Percentiles rank a stretch among this genome's conserved stretches.
Evolutionary conservation across 2,888 invertebrate species (phyloP).

Genomic region (Apamea crenata): DNA sequence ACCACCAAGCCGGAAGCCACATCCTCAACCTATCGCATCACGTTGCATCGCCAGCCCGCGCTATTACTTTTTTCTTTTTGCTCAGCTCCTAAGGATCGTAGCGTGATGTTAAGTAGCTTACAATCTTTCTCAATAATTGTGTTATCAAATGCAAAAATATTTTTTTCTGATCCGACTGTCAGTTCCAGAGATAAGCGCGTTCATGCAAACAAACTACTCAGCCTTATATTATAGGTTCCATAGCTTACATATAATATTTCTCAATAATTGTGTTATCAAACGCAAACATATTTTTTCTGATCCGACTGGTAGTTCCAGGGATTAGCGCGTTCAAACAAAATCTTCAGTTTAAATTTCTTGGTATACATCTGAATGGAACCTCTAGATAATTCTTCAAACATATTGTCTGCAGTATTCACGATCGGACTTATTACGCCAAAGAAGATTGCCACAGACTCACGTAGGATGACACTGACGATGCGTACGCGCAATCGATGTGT

Average conservation of each 20-base stretch:
- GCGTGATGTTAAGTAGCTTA: neutral
- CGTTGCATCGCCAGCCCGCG: neutral
- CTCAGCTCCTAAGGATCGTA: too few species aligned
- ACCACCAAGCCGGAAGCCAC: too few species aligned
- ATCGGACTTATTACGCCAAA: neutral
- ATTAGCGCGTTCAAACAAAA: too few species aligned
- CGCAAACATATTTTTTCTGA: too few species aligned
- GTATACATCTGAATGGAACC: too few species aligned
- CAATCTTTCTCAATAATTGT: neutral
- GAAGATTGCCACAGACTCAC: conserved; percentile 16
- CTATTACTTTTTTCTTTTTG: neutral
- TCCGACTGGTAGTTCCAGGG: too few species aligned
- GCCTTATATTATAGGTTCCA: too few species aligned
- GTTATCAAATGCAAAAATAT: neutral
- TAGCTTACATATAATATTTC: too few species aligned
- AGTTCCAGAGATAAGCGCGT: neutral
- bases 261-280: too few species aligned
- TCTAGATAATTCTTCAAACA: neutral
- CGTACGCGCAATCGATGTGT: conserved; percentile 32
- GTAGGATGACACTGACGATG: conserved; percentile 17
- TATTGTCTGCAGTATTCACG: neutral
- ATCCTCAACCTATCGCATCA: neutral
- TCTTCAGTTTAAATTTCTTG: too few species aligned
- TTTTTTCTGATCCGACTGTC: neutral
- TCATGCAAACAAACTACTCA: too few species aligned